Evolutionary conservation across 2,113 vertebrate species (phyloP).

Genomic region (Circaetus gallicus): DNA sequence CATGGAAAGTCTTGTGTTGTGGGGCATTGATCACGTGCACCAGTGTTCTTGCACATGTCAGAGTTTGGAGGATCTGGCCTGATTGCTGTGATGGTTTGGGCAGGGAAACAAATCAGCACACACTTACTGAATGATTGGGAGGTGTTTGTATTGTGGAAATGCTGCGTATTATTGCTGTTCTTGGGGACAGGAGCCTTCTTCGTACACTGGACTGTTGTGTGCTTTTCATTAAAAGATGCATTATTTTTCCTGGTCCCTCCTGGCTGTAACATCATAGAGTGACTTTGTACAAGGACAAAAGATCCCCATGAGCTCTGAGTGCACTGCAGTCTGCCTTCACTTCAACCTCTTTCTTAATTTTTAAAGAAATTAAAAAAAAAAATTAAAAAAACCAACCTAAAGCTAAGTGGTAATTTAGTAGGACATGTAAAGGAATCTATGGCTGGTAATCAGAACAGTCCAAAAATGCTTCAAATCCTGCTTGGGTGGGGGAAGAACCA

Average conservation of each 20-base stretch:
- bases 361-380: background rate
- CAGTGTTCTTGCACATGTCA: background rate
- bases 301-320: background rate
- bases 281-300: conserved; percentile 61
- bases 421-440: background rate
- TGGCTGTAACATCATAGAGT: conserved; percentile 1
- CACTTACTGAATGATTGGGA: background rate
- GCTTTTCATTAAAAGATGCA: background rate
- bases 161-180: background rate
- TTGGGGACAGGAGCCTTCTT: background rate
- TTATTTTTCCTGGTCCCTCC: background rate
- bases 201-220: background rate
- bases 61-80: background rate
- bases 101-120: background rate
- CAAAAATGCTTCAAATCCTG: background rate
- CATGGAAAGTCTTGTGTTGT: background rate
- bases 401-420: background rate
- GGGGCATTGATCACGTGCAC: background rate
- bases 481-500: background rate
- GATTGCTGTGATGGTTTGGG: background rate
- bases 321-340: background rate
- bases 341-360: conserved; percentile 27
- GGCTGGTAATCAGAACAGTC: background rate
- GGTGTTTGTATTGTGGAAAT: background rate
- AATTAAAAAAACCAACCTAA: background rate